Percentiles rank a stretch among this genome's conserved stretches.
Evolutionary conservation across 2,797 vertebrate species (phyloP).

Genomic region (Ptychobarbus kaznakovi): DNA sequence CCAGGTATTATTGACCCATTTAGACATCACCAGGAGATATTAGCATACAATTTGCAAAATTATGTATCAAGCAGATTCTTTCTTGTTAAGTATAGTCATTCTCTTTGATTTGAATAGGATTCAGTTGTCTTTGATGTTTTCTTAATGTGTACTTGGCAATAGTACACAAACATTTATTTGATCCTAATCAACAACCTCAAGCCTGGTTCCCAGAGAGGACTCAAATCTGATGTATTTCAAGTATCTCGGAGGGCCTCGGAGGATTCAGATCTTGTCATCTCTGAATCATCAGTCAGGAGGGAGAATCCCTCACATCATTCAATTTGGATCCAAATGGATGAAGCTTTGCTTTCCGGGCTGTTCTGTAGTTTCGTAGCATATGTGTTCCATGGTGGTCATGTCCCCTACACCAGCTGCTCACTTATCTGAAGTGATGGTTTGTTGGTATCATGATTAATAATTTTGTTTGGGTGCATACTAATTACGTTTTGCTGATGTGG

Average conservation of each 20-base stretch:
- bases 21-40: neutral
- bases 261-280: slow-evolving; percentile 17
- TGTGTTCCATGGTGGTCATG: neutral
- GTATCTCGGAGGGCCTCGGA: slow-evolving; percentile 4
- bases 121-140: neutral
- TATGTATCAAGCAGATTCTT: neutral
- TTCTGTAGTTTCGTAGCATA: neutral
- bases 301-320: slow-evolving; percentile 23
- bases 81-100: neutral
- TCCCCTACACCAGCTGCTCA: neutral
- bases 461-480: slow-evolving; percentile 40
- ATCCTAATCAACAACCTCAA: slow-evolving; percentile 17
- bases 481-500: slow-evolving; percentile 40
- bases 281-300: slow-evolving; percentile 35
- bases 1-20: slow-evolving; percentile 6
- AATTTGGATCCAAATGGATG: slow-evolving; percentile 15
- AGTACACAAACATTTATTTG: neutral
- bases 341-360: slow-evolving; percentile 15
- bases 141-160: slow-evolving; percentile 6
- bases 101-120: slow-evolving; percentile 11
- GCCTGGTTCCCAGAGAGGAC: slow-evolving; percentile 11
- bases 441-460: slow-evolving; percentile 45
- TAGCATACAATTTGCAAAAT: neutral
- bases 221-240: neutral
- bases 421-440: slow-evolving; percentile 25